Evolutionary conservation across 2,113 vertebrate species (phyloP), one percentile per base, ranked within the genome.

Genomic region (Aldabrachelys gigantea): DNA sequence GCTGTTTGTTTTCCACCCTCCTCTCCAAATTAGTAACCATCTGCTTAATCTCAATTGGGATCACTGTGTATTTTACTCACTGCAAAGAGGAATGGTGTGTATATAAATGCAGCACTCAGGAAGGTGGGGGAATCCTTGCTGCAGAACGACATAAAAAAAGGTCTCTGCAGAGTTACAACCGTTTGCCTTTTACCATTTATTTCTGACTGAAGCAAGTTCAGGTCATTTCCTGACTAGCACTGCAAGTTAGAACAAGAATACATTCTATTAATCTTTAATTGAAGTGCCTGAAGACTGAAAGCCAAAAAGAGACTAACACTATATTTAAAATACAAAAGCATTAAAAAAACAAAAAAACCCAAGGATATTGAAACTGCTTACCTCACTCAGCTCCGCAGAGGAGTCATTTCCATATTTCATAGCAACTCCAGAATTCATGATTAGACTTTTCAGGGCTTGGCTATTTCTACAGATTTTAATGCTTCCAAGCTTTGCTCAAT

Each of bases 401-500:
- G 97, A 94, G 84, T 98, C 98, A 93, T 97, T 98, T 91, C 98
- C 98, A 90, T 98, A 98, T 97, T 98, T 98, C 96, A 98, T 50
- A 88, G 98, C 96, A 96, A 98, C 98, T 98, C 98, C 98, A 92
- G 98, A 98, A 98, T 98, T 99, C 99, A 99, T 99, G 97, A 96
- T 98, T 98, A 97, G 96, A 97, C 97, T 97, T 98, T 97, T 94
- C 88, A 50, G 89, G 79, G 90, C 91, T 95, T 81, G 84, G 95
- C 2, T 44, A 92, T 95, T 97, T 97, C 94, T 97, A 89, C 94
- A 96, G 82, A 93, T 94, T 94, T 96, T 94, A 94, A 89, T 89
- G 50, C 92, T 97, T 93, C 9, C 5, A 72, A 96, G 95, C 92
- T 90, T 82, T 92, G 85, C 65, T 95, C 88, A 91, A 50, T 80